Base-by-base conservation (phyloP, 2,888 invertebrate genomes). In the Seladonia tumulorum region DNA sequence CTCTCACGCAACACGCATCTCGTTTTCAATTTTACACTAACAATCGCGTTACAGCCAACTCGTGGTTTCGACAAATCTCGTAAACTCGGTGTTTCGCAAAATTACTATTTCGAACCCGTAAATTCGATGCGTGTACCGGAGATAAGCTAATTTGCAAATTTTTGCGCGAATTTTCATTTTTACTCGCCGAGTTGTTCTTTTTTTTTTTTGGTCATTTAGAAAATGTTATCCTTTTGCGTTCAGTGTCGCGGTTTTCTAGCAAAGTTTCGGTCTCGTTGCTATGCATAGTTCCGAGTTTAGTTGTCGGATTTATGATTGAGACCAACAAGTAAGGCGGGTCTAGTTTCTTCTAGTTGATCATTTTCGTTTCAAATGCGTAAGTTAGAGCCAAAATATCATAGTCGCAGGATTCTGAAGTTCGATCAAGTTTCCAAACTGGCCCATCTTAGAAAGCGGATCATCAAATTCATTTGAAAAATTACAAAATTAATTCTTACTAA, bases 1-100 rank as follows among this genome's bases (percentile, higher is more conserved):
- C 80, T 94, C 94, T 94, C 94, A 94, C 90, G 16, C 81, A 0
- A 76, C 66, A 16, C 72, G 77, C 49, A 53, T 76, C 35, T 68
- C 83, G n/a, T 85, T 74, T 53, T 29, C 18, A 70, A n/a, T 70
- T 39, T 70, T 39, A 42, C 39, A 25, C 5, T 12, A 42, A 42
- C 14, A 42, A 70, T 70, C n/a, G 5, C 42, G 0, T 42, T 25
- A 16, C 14, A 2, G 2, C 35, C 8, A 22, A 39, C 22, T 18
- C 5, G 5, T 68, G 42, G 5, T 39, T 14, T n/a, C 42, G 5
- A 68, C 5, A 1, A 18, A 66, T 66, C 10, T 7, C 18, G 18
- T 10, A 18, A 10, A 8, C 18, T 5, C 12, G 18, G 22, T 18
- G 22, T 63, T 29, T 63, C 1, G 29, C 0, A 18, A 7, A 2